Conservation (phyloP, 1,140 invertebrate genomes). For the Drosophila sechellia region DNA sequence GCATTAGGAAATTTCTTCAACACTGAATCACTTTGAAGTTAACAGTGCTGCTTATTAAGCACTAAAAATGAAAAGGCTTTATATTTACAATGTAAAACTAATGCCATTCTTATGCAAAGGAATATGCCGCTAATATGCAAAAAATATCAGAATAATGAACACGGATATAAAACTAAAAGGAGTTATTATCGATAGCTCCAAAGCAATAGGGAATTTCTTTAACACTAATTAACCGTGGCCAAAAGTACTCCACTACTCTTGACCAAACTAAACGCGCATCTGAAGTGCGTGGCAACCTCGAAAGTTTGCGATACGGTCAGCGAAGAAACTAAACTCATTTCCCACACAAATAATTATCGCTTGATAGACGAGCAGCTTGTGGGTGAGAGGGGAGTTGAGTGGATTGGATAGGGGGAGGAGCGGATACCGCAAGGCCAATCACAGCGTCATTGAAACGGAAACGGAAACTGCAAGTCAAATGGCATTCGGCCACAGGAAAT, state of each 20-base stretch:
- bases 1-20: too few species aligned
- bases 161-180: too few species aligned
- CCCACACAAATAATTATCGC: conserved; percentile 71
- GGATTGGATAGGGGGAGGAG: conserved; percentile 12
- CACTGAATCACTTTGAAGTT: too few species aligned
- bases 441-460: conserved; percentile 81
- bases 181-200: too few species aligned
- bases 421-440: conserved; percentile 77
- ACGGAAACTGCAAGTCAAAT: conserved; percentile 81
- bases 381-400: neutral
- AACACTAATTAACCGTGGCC: conserved; percentile 10
- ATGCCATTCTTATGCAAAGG: too few species aligned
- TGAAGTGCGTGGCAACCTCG: conserved; percentile 28
- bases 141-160: too few species aligned
- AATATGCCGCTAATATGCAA: too few species aligned
- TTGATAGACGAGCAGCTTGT: conserved; percentile 40
- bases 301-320: conserved; percentile 61
- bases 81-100: too few species aligned
- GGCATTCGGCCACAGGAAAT: conserved; percentile 77
- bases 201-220: too few species aligned
- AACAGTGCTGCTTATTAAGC: too few species aligned
- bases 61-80: too few species aligned
- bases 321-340: conserved; percentile 24
- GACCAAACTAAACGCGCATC: conserved; percentile 14
- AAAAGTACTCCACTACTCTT: conserved; percentile 12